These are phyloP conservation scores for Tachypleus tridentatus DNA, from an alignment of 1,140 invertebrate genomes.

Conservation along the genomic window DNA sequence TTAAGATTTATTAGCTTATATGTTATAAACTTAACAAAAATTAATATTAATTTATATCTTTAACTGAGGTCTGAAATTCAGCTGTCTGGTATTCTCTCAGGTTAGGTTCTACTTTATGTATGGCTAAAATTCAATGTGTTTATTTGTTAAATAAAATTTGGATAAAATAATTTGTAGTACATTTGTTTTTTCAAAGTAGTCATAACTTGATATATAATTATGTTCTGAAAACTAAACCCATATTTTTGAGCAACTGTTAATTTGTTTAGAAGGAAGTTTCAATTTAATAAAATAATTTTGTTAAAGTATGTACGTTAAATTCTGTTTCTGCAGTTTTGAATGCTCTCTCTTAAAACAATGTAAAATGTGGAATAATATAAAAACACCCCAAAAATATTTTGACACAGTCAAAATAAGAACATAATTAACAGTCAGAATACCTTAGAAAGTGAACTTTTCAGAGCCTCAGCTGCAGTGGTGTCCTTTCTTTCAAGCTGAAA, in stretches of 20 bases:
- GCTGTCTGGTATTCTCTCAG: no score
- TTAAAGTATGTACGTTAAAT: slow-evolving; percentile 5
- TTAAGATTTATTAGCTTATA: no score
- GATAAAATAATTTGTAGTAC: no score
- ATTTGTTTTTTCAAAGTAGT: no score
- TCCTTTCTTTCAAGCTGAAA: slow-evolving; percentile 66
- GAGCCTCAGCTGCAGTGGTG: slow-evolving; percentile 22
- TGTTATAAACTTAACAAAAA: no score
- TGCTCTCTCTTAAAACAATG: neutral
- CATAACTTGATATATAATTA: no score
- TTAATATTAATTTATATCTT: no score
- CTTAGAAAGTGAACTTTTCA: slow-evolving; percentile 25
- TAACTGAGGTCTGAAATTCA: no score
- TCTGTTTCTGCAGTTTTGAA: neutral
- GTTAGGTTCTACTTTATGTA: no score
- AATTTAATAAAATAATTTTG: slow-evolving; percentile 4
- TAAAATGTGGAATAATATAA: neutral
- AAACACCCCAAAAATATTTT: neutral
- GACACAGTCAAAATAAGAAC: slow-evolving; percentile 2
- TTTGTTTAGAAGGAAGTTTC: neutral
- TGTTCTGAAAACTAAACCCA: no score
- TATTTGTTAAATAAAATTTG: no score
- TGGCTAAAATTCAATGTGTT: no score
- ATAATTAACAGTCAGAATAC: slow-evolving; percentile 7
- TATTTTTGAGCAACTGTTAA: neutral